Conservation (phyloP, 2,797 vertebrate genomes). For the Lophura swinhoii region DNA sequence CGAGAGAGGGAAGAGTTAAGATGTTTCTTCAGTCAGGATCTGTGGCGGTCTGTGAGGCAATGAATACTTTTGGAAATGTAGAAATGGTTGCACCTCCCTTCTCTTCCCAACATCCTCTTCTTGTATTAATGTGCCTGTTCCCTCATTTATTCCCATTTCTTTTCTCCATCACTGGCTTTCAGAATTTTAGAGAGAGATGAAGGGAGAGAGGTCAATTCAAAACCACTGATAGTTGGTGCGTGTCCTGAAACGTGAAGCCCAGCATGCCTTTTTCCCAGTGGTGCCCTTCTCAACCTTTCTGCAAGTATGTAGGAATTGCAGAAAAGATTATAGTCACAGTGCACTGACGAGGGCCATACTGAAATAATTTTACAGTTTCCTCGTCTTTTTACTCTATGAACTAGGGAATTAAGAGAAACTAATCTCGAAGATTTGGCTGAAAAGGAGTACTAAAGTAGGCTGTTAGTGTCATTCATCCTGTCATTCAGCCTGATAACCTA, state of each 20-base stretch:
- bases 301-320: not conserved
- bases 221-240: not conserved
- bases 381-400: not conserved
- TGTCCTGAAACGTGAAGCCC: not conserved
- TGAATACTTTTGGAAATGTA: slow-evolving; percentile 31
- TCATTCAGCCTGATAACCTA: not conserved
- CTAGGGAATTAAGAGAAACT: not conserved
- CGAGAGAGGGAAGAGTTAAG: not conserved
- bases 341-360: rapidly evolving
- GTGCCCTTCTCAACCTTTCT: not conserved
- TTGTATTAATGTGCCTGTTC: not conserved
- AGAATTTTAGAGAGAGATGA: not conserved
- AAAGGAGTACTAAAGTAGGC: not conserved
- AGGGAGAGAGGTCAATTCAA: not conserved
- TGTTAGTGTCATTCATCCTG: not conserved
- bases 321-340: not conserved
- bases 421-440: not conserved
- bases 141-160: not conserved
- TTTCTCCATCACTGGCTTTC: not conserved
- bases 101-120: slow-evolving; percentile 18
- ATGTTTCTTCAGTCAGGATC: slow-evolving; percentile 7
- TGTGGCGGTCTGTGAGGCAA: slow-evolving; percentile 32
- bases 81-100: slow-evolving; percentile 36
- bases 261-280: not conserved
- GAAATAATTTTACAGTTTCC: not conserved